Base-by-base conservation (phyloP, 23 tunicate species). In the Botrylloides violaceus region DNA sequence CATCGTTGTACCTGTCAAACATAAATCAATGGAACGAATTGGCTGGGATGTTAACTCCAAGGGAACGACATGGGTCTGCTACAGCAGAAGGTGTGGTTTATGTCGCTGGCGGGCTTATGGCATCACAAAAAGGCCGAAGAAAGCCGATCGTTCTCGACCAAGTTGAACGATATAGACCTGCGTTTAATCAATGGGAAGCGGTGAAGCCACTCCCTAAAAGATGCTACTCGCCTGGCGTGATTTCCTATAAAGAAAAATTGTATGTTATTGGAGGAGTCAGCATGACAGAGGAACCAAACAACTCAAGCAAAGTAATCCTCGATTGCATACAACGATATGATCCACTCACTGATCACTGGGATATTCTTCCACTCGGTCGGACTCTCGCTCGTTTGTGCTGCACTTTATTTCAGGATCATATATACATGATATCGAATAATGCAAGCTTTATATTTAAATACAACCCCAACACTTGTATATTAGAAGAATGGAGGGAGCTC, bases 81-180 rank as follows among this genome's bases (percentile, higher is more conserved):
- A 79, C 85, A 20, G 92, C 83, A 35, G 98, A 92, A 49, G 98
- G 92, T 5, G 72, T 79, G 26, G 82, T 92, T 32, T 92, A 84
- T 47, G 98, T 92, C 15, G 98, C 95, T n/a, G 95, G 98, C 3
- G 98, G 98, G 22, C 76, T 92, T 27, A 84, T 92, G 98, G 98
- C 98, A 2, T 87, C 95, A 20, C 80, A 84, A 62, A 92, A 92
- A 61, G 83, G 88, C 43, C 74, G 91, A 27, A 80, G 71, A 61
- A 84, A 84, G 62, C 98, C 98, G n/a, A 84, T 84, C 12, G 98
- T 92, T 38, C 68, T 92, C 49, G 80, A 80, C 43, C 72, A 68
- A n/a, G 98, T 92, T 50, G 98, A 92, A 58, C 70, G 92, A 30
- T 92, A 81, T 62, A 63, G 81, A 50, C 98, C 98, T 29, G 76